Conservation (phyloP, 2,888 invertebrate species). For the Scotopteryx bipunctaria region DNA sequence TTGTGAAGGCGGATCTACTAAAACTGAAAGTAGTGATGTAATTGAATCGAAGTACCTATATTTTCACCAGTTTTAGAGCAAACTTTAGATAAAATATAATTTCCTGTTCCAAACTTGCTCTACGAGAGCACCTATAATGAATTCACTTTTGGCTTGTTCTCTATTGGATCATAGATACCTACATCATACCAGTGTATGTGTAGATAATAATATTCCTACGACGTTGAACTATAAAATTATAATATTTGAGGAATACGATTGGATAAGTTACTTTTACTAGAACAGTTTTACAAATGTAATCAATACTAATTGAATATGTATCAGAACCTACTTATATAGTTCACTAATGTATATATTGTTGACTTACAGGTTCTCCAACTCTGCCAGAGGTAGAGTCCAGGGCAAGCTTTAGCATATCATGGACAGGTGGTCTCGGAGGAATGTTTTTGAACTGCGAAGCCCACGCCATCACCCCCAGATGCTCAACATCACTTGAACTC, state of each 20-base stretch:
- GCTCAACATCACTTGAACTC: constrained; percentile 97
- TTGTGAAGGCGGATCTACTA: too few species aligned
- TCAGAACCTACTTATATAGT: too few species aligned
- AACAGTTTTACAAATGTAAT: too few species aligned
- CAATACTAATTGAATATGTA: too few species aligned
- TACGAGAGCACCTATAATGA: constrained; percentile 27
- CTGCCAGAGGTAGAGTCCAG: constrained; percentile 93
- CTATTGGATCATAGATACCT: constrained; percentile 25
- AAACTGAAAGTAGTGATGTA: too few species aligned
- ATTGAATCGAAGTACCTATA: constrained; percentile 5
- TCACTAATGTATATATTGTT: background rate
- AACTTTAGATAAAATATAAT: constrained; percentile 33
- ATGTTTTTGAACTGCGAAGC: constrained; percentile 96
- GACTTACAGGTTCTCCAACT: constrained; percentile 91
- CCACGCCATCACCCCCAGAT: constrained; percentile 98
- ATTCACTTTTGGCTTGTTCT: constrained; percentile 36
- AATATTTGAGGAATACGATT: too few species aligned
- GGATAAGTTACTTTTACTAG: too few species aligned
- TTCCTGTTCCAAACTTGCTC: constrained; percentile 30
- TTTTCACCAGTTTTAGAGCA: constrained; percentile 12
- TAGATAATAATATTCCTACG: constrained; percentile 17
- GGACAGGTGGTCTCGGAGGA: constrained; percentile 91
- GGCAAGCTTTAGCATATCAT: constrained; percentile 91
- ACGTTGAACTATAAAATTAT: constrained; percentile 22
- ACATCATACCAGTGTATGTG: constrained; percentile 18